Evolutionary conservation across 2,888 invertebrate genomes (phyloP).

Genomic region (Ectemnius lituratus): DNA sequence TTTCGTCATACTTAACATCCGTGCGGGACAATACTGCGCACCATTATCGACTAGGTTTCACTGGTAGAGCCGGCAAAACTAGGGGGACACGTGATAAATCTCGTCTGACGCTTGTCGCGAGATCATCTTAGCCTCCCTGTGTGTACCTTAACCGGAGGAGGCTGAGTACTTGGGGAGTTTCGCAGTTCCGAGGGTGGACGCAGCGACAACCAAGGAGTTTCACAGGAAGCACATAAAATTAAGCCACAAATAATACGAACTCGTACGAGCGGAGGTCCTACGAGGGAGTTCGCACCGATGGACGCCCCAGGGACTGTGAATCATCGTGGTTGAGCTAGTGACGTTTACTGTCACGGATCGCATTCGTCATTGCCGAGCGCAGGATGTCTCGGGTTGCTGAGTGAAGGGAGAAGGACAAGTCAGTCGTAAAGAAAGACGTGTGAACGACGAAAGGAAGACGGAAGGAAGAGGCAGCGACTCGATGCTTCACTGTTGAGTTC

Average conservation of each 20-base stretch:
- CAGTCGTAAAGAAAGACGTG: not conserved
- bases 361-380: conserved; percentile 72
- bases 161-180: too few species aligned
- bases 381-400: conserved; percentile 41
- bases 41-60: conserved; percentile 7
- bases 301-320: conserved; percentile 66
- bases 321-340: conserved; percentile 74
- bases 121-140: conserved; percentile 2
- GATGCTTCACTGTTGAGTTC: conserved; percentile 33
- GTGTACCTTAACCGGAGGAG: conserved; percentile 8
- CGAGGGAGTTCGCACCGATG: conserved; percentile 52
- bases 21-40: conserved; percentile 3
- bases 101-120: conserved; percentile 31
- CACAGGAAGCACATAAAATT: conserved; percentile 70
- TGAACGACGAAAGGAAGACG: conserved; percentile 8
- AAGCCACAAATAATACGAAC: conserved; percentile 74
- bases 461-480: conserved; percentile 19
- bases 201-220: conserved; percentile 5
- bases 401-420: conserved; percentile 19
- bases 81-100: conserved; percentile 39
- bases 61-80: conserved; percentile 15
- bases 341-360: conserved; percentile 75
- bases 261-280: conserved; percentile 28
- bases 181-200: too few species aligned
- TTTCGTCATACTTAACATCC: conserved; percentile 22